Base-by-base conservation (phyloP, 2,113 vertebrate genomes). In the Corythaixoides concolor region DNA sequence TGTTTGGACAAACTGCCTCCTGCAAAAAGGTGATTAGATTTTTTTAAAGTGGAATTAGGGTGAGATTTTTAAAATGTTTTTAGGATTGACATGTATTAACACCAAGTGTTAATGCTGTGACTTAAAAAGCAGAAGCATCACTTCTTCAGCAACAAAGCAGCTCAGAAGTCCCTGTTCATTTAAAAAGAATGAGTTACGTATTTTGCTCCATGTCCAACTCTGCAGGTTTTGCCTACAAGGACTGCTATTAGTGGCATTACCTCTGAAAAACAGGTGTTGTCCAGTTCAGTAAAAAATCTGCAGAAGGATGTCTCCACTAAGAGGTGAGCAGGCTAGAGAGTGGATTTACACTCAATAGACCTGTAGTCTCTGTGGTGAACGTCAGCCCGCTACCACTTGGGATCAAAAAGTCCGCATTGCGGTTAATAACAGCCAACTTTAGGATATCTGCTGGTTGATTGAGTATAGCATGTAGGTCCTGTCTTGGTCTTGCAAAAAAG, bases 1-100 rank as follows among this genome's bases (percentile, higher is more conserved):
- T 76, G 32, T 58, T 78, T 78, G 41, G 19, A 49, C 37, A 73
- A 81, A 59, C 28, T 82, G 39, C 20, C 4, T 47, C 23, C 18
- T 39, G 52, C 1, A 3, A 67, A 74, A 90, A 84, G 73, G 3
- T 5, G 4, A 11, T 18, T 1, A 4, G 1, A 0, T 37, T 32
- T 80, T 39, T 26, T 49, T 49, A 11, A 12, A 63, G 24, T 6
- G 27, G 12, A 35, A 70, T 70, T 76, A 73, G 9, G 26, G 8
- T 60, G 55, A 73, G 28, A 15, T 60, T 56, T 90, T 80, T 79
- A 20, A 18, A 75, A 0, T 67, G 35, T 24, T 83, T 83, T 83
- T 91, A 72, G 32, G 68, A 26, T 24, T 77, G 59, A 66, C 19
- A 37, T 64, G 24, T 72, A 49, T 89, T 56, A 68, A 55, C 1